phyloP scores from a whole-genome alignment of 2,888 invertebrate species.

The Morpho deidamia region DNA sequence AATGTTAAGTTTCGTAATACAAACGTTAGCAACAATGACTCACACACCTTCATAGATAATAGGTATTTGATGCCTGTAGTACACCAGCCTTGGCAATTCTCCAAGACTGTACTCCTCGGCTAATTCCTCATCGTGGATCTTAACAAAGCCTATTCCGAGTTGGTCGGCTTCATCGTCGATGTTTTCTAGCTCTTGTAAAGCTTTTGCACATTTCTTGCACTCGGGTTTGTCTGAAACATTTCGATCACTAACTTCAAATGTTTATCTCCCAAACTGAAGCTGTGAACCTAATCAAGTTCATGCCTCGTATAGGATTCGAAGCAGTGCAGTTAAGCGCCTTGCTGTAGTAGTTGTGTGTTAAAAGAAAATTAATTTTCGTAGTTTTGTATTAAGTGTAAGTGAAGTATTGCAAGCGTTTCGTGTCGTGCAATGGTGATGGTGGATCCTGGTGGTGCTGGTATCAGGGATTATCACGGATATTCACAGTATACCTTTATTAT shows the following conservation, averaged over 20 bases:
- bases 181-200: slow-evolving; percentile 93
- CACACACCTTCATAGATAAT: slow-evolving; percentile 93
- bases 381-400: slow-evolving; percentile 31
- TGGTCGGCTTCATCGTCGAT: slow-evolving; percentile 97
- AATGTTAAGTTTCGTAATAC: slow-evolving; percentile 14
- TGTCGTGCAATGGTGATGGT: slow-evolving; percentile 33
- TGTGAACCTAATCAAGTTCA: slow-evolving; percentile 30
- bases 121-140: slow-evolving; percentile 93
- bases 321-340: slow-evolving; percentile 68
- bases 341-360: slow-evolving; percentile 49
- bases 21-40: slow-evolving; percentile 51
- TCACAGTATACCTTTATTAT: slow-evolving; percentile 13
- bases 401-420: slow-evolving; percentile 33
- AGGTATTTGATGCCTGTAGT: slow-evolving; percentile 96
- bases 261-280: background rate
- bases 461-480: slow-evolving; percentile 14
- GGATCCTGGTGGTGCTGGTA: slow-evolving; percentile 19
- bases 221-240: slow-evolving; percentile 90
- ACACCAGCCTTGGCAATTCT: slow-evolving; percentile 91
- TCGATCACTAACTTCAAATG: slow-evolving; percentile 15
- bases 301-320: slow-evolving; percentile 55
- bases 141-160: slow-evolving; percentile 95
- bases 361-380: slow-evolving; percentile 46
- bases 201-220: slow-evolving; percentile 94
- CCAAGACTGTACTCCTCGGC: slow-evolving; percentile 96